These are phyloP conservation scores for Lordiphosa andalusiaca DNA, from an alignment of 2,888 invertebrate genomes.

Conservation along the genomic window DNA sequence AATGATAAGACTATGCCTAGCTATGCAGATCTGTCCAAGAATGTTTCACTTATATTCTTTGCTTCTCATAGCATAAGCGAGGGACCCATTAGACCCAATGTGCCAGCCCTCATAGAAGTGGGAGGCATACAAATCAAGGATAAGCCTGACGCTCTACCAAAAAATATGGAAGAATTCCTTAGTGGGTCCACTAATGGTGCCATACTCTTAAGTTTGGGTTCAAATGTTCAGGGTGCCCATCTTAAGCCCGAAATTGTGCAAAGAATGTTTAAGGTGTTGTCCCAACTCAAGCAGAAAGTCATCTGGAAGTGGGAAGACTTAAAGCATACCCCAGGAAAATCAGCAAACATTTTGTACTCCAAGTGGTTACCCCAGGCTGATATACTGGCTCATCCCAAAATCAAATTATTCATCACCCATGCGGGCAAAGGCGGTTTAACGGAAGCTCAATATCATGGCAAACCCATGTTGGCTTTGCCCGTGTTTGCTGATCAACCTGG, in stretches of 20 bases:
- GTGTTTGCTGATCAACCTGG: slow-evolving; percentile 73
- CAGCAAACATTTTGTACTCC: slow-evolving; percentile 79
- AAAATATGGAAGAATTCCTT: slow-evolving; percentile 74
- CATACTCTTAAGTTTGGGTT: slow-evolving; percentile 80
- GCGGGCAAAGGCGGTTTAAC: slow-evolving; percentile 85
- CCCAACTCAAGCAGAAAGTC: slow-evolving; percentile 83
- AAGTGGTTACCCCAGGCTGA: slow-evolving; percentile 87
- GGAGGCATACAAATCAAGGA: slow-evolving; percentile 78
- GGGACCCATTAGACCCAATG: slow-evolving; percentile 71
- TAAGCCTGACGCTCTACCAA: slow-evolving; percentile 68
- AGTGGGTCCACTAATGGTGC: slow-evolving; percentile 78
- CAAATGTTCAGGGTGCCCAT: slow-evolving; percentile 74
- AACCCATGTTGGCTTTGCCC: slow-evolving; percentile 80
- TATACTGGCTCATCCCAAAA: slow-evolving; percentile 83
- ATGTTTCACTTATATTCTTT: slow-evolving; percentile 71
- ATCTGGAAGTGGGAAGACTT: slow-evolving; percentile 86
- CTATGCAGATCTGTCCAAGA: slow-evolving; percentile 59
- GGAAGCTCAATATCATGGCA: slow-evolving; percentile 83
- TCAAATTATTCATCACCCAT: slow-evolving; percentile 84
- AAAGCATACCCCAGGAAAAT: slow-evolving; percentile 79
- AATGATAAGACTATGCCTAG: slow-evolving; percentile 58
- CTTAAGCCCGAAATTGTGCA: slow-evolving; percentile 81
- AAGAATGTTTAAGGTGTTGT: slow-evolving; percentile 83
- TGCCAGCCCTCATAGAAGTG: slow-evolving; percentile 76
- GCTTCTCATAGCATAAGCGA: slow-evolving; percentile 70